A percentile compares a stretch with the other conserved stretches of the same genome.
Evolutionary conservation across 2,888 invertebrate species (phyloP).

Genomic region (Rotaria socialis): DNA sequence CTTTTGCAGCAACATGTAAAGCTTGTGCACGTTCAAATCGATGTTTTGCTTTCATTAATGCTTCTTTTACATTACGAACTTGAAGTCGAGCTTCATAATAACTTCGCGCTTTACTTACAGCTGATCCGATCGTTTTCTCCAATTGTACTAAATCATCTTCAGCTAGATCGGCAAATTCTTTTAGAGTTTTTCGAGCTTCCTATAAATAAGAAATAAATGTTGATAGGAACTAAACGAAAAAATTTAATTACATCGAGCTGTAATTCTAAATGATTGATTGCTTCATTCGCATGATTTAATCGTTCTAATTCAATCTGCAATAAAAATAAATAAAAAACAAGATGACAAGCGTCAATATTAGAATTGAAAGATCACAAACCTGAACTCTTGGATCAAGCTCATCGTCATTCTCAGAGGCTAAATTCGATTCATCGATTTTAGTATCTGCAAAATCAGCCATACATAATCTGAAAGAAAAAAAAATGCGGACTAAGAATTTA

Average conservation of each 20-base stretch:
- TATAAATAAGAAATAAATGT: background rate
- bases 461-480: background rate
- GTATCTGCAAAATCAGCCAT: constrained; percentile 3
- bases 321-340: background rate
- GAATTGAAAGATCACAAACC: no score
- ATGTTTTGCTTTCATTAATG: constrained; percentile 35
- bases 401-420: background rate
- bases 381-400: background rate
- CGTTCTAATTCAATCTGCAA: constrained; percentile 44
- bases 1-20: constrained; percentile 42
- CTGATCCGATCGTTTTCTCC: constrained; percentile 42
- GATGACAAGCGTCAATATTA: background rate
- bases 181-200: constrained; percentile 33
- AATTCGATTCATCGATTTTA: background rate
- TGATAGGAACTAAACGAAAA: background rate
- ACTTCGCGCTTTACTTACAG: constrained; percentile 38
- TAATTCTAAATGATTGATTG: constrained; percentile 45
- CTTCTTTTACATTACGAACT: constrained; percentile 28
- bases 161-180: constrained; percentile 1
- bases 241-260: constrained; percentile 20
- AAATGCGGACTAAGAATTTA: background rate
- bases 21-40: constrained; percentile 42
- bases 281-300: constrained; percentile 44
- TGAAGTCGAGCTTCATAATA: constrained; percentile 44
- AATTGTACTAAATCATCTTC: constrained; percentile 21